Base-by-base conservation (phyloP, 2,888 invertebrate species). In the Aspidapion aeneum region DNA sequence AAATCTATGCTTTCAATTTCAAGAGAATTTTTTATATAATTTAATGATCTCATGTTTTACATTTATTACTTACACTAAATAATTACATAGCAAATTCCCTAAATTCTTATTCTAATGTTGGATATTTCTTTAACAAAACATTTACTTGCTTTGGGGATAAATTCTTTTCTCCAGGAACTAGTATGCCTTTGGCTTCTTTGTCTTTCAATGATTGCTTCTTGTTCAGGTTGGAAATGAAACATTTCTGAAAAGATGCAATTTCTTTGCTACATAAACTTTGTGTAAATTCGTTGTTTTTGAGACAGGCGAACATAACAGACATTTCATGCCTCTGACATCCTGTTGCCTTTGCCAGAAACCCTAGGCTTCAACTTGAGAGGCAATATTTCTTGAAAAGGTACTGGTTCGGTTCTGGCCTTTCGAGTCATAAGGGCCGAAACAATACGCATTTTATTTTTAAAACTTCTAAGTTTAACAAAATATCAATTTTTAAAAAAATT, bases 341-440 rank as follows among this genome's bases (percentile, higher is more conserved):
- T 86, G 68, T 87, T 87, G 0, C 86, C 84, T 82, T 91, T 92
- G 0, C 90, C 89, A 61, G 91, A 90, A 2, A 92, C 90, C 16
- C 79, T 77, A 69, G 87, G 84, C 76, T 86, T 89, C 18, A 92
- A 74, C 69, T 84, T 81, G 21, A 91, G 74, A 0, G 91, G 91
- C 22, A 91, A 75, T 18, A 89, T 80, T 79, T 87, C 87, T 81
- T 89, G 84, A 76, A 91, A 90, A 0, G 88, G 87, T 0, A 89
- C 86, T 2, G 84, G 84, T 67, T 82, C 82, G 57, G 78, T 78
- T 63, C 84, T 84, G 5, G 66, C 70, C 19, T 68, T 65, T 54
- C 76, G 68, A 9, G 74, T 57, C 35, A 35, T 35, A 3, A 35
- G 35, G 5, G 35, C 35, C 3, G 35, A 35, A 3, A 35, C 5